Evolutionary conservation across 2,797 vertebrate genomes (phyloP), one percentile per base, ranked within the genome.

Genomic region (Urosaurus nigricauda): DNA sequence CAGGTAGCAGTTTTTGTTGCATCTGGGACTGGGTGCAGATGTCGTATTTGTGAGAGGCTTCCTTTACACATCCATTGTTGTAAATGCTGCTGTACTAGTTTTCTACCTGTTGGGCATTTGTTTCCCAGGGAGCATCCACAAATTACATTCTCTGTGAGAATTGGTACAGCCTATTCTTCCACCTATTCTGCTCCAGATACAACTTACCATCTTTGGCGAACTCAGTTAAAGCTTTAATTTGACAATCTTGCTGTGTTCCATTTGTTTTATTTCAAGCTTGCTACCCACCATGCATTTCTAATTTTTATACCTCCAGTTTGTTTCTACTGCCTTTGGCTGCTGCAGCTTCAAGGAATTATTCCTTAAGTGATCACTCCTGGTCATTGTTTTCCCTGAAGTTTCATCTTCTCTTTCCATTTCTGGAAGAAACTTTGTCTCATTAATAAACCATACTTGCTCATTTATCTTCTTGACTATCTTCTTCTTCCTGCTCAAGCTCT

Each of bases 391-490:
- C 21, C 11, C 83, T 92, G 5, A 78, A 75, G 40, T 77, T 47
- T 90, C 65, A 37, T 56, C 47, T 86, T 89, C 56, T 60, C 40
- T 74, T 74, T 74, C 53, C 40, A 75, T 21, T 92, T 92, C 94
- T 91, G 19, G 80, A 78, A 88, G 71, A 53, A 93, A 43, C 79
- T 86, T 86, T 74, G 13, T 85, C 94, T 90, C 74, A 37, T 79
- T 87, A 93, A 94, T 92, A 93, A 92, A 80, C 37, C 90, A 84
- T 83, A 92, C 9, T 47, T 92, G 86, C 73, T 35, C 73, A n/a
- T 93, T 91, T 89, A 91, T 93, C 90, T 95, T 91, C 85, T 89
- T 90, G 86, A 63, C 83, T 90, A 86, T 75, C 91, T 83, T 80
- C 92, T 87, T 68, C 88, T 90, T 88, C 79, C 88, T 79, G 63